A percentile compares a stretch with the other conserved stretches of the same genome.
Conservation (phyloP, 2,113 vertebrate species). For the Megalops atlanticus region DNA sequence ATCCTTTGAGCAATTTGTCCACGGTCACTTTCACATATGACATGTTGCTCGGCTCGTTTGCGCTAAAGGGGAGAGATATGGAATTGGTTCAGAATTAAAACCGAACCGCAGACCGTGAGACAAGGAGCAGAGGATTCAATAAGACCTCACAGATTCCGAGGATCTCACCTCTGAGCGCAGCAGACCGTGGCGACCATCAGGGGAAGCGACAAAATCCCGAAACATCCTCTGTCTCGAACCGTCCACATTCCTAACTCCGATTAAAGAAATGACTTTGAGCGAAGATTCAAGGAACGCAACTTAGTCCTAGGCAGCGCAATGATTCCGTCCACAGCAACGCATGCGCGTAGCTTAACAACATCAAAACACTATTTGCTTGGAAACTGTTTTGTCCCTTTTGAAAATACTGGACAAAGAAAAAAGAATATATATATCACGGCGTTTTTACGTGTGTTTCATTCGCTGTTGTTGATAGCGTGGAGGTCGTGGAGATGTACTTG, state of each 20-base stretch:
- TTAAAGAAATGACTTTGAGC: conserved; percentile 57
- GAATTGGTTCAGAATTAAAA: conserved; percentile 37
- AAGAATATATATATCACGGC: conserved; percentile 24
- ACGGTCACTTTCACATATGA: conserved; percentile 87
- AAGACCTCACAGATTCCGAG: neutral
- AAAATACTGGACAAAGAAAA: conserved; percentile 48
- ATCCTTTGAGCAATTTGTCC: conserved; percentile 84
- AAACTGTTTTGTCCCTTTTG: conserved; percentile 45
- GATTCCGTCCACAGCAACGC: conserved; percentile 67
- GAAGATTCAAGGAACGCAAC: conserved; percentile 71
- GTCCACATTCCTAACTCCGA: conserved; percentile 75
- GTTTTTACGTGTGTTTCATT: conserved; percentile 37
- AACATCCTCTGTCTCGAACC: conserved; percentile 61
- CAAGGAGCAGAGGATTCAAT: conserved; percentile 7
- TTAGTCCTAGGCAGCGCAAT: conserved; percentile 69
- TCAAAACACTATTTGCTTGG: conserved; percentile 63
- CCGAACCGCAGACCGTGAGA: conserved; percentile 15
- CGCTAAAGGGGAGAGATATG: conserved; percentile 64
- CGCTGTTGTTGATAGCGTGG: conserved; percentile 26
- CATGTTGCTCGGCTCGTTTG: conserved; percentile 84
- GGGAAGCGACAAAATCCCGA: conserved; percentile 67
- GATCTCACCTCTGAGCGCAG: conserved; percentile 82
- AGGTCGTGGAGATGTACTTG: conserved; percentile 38
- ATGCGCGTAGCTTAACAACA: conserved; percentile 68
- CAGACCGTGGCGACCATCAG: conserved; percentile 75